These are phyloP conservation scores for Steinernema scapterisci DNA, from an alignment of 2,888 invertebrate species.

Conservation along the genomic window DNA sequence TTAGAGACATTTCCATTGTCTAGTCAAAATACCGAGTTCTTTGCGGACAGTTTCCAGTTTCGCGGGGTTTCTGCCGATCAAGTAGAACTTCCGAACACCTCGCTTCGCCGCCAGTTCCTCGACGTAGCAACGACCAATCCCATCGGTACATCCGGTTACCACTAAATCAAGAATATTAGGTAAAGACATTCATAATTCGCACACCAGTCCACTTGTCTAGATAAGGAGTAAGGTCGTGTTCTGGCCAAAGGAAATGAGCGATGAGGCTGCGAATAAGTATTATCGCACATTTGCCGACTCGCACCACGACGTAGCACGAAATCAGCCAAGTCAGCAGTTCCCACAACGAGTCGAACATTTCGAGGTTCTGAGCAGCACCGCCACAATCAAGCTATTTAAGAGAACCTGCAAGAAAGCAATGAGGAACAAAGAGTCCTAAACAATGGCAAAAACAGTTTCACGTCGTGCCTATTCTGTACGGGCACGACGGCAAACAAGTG, in stretches of 20 bases:
- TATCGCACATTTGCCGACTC: neutral
- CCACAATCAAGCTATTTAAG: constrained; percentile 9
- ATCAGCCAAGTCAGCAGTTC: neutral
- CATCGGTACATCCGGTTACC: constrained; percentile 65
- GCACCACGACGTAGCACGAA: constrained; percentile 6
- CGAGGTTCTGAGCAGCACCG: neutral
- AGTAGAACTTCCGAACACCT: constrained; percentile 59
- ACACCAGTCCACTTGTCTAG: constrained; percentile 47
- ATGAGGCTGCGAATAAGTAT: constrained; percentile 5
- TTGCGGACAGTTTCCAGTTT: constrained; percentile 53
- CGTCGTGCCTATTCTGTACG: neutral
- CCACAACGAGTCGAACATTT: constrained; percentile 9
- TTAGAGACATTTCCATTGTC: neutral
- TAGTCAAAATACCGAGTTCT: constrained; percentile 42
- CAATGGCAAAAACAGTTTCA: constrained; percentile 9
- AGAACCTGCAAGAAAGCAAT: neutral
- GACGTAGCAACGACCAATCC: constrained; percentile 64
- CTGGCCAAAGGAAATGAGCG: constrained; percentile 10
- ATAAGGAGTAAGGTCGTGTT: constrained; percentile 41
- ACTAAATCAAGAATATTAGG: constrained; percentile 45
- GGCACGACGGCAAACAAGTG: neutral
- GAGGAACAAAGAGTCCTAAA: neutral
- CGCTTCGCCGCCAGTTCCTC: constrained; percentile 58
- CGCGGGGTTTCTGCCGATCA: constrained; percentile 58
- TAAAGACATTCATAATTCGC: too few species aligned